Percentiles rank a stretch among this genome's conserved stretches.
Evolutionary conservation across 2,888 invertebrate genomes (phyloP).

Genomic region (Isotomurus palustris): DNA sequence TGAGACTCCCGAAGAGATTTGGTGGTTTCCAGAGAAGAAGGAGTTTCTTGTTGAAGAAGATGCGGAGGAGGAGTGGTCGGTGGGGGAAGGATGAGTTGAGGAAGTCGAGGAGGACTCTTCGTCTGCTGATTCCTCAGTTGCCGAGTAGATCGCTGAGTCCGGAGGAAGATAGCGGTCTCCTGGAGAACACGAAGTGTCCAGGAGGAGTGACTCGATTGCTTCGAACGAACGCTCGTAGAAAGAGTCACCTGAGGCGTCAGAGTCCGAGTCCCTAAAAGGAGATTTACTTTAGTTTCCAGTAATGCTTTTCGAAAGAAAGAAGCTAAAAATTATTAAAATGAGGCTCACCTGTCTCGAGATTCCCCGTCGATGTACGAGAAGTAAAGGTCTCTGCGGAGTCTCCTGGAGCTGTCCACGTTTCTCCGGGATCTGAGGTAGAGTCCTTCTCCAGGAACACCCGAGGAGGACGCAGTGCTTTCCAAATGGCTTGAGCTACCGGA

Average conservation of each 20-base stretch:
- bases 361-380: constrained; percentile 45
- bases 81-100: constrained; percentile 24
- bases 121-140: no score
- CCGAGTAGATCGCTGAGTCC: constrained; percentile 79
- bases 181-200: no score
- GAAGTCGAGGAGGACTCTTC: constrained; percentile 50
- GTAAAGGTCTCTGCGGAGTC: constrained; percentile 44
- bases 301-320: no score
- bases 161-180: constrained; percentile 67
- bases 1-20: constrained; percentile 23
- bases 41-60: constrained; percentile 21
- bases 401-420: constrained; percentile 44
- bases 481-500: constrained; percentile 11
- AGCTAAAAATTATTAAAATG: no score
- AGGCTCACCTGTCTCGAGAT: no score
- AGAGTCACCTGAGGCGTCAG: constrained; percentile 59
- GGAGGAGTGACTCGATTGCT: constrained; percentile 64
- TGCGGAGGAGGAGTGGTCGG: constrained; percentile 15
- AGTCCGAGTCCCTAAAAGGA: no score
- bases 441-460: constrained; percentile 52
- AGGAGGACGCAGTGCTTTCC: background rate
- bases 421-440: constrained; percentile 38
- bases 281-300: constrained; percentile 46
- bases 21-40: constrained; percentile 13
- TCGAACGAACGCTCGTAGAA: constrained; percentile 73